These are phyloP conservation scores for Polypedilum pembai DNA, from an alignment of 1,140 invertebrate species.

Conservation along the genomic window DNA sequence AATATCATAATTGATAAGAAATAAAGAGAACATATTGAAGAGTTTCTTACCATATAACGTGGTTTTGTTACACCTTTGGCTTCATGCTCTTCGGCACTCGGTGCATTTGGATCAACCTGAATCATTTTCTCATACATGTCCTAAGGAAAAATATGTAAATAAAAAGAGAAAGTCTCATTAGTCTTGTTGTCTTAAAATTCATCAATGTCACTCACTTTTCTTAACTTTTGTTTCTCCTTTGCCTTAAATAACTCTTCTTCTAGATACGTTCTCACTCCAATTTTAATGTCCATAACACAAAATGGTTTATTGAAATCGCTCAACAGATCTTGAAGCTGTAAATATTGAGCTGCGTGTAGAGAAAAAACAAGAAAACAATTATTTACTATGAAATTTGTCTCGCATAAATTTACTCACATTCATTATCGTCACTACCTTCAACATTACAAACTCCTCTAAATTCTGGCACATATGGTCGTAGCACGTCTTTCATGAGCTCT, in stretches of 20 bases:
- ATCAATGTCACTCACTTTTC: conserved; percentile 54
- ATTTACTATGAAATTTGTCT: neutral
- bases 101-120: conserved; percentile 83
- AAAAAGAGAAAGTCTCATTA: neutral
- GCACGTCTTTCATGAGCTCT: conserved; percentile 76
- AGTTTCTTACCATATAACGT: conserved; percentile 68
- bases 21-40: neutral
- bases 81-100: conserved; percentile 81
- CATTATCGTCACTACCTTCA: conserved; percentile 61
- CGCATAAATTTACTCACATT: conserved; percentile 54
- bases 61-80: conserved; percentile 90
- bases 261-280: conserved; percentile 88
- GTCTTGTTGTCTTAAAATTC: conserved; percentile 24
- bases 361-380: neutral
- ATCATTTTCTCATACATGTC: conserved; percentile 99
- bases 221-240: conserved; percentile 86
- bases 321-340: conserved; percentile 87
- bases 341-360: conserved; percentile 47
- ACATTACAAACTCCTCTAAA: conserved; percentile 68
- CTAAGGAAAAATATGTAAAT: too few relatives aligned
- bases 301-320: conserved; percentile 83
- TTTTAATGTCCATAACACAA: conserved; percentile 91
- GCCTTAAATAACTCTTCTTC: conserved; percentile 92
- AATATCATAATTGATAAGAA: neutral
- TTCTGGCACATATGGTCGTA: conserved; percentile 82